Percentiles rank a stretch among this genome's conserved stretches.
These are phyloP conservation scores for Sebastes steindachneri DNA, from an alignment of 2,797 vertebrate species.

Conservation along the genomic window DNA sequence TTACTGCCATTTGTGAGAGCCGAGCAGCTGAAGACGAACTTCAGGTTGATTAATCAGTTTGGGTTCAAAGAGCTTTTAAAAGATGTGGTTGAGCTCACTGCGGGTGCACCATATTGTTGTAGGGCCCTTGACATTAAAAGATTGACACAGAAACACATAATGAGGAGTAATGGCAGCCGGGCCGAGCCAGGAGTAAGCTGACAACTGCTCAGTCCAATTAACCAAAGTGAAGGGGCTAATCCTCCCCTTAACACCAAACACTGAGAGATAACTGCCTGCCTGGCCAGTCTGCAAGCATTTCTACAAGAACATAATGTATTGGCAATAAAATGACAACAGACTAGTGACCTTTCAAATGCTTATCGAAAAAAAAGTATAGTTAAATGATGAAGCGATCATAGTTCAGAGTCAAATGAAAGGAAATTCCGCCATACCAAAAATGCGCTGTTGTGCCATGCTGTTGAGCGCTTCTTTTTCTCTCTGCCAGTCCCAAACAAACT, in stretches of 20 bases:
- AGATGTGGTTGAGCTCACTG: background rate
- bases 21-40: background rate
- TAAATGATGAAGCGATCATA: background rate
- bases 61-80: background rate
- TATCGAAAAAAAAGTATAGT: background rate
- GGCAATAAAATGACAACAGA: background rate
- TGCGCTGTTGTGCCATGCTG: too few species aligned
- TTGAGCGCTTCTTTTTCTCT: too few species aligned
- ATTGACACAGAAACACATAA: constrained; percentile 13
- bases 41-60: background rate
- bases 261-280: background rate
- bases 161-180: constrained; percentile 11
- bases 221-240: constrained; percentile 32
- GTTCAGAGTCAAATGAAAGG: background rate
- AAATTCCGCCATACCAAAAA: background rate
- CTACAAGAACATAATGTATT: background rate
- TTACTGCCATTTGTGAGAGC: background rate
- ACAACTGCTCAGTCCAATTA: constrained; percentile 39
- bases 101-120: background rate
- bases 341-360: background rate
- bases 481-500: too few species aligned
- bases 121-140: background rate
- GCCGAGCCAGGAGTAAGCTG: background rate
- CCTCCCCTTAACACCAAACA: constrained; percentile 10
- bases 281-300: background rate